Evolutionary conservation across 2,888 invertebrate genomes (phyloP).

Genomic region (Copidosoma aretas): DNA sequence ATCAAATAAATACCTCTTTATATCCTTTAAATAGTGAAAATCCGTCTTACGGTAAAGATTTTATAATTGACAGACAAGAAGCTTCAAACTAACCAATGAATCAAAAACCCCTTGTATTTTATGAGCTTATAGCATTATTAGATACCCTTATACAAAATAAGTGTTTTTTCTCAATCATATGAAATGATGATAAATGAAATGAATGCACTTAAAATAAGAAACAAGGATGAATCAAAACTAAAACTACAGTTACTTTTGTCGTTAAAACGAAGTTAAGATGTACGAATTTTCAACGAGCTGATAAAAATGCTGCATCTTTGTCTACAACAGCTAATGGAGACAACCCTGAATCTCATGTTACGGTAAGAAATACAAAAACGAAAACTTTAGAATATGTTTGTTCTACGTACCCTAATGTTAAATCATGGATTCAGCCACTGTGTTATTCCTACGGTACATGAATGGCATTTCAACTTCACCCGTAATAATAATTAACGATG

Average conservation of each 20-base stretch:
- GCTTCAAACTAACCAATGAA: constrained; percentile 27
- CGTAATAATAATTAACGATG: background rate
- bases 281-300: constrained; percentile 40
- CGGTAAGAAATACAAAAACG: constrained; percentile 35
- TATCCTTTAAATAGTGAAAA: constrained; percentile 34
- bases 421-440: constrained; percentile 42
- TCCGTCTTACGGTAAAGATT: constrained; percentile 38
- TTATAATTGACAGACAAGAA: constrained; percentile 38
- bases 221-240: constrained; percentile 5
- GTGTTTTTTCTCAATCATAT: constrained; percentile 20
- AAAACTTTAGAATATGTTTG: constrained; percentile 36
- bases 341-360: constrained; percentile 41
- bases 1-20: constrained; percentile 41
- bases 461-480: constrained; percentile 17
- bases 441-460: constrained; percentile 40
- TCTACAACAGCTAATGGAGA: constrained; percentile 42
- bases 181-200: constrained; percentile 15
- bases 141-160: constrained; percentile 15
- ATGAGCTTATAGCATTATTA: constrained; percentile 13
- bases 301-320: constrained; percentile 43
- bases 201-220: background rate
- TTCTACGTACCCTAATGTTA: constrained; percentile 42
- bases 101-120: constrained; percentile 1
- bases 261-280: constrained; percentile 39
- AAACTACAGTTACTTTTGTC: constrained; percentile 38